Evolutionary conservation across 2,113 vertebrate species (phyloP).

Genomic region (Bagarius yarrelli): DNA sequence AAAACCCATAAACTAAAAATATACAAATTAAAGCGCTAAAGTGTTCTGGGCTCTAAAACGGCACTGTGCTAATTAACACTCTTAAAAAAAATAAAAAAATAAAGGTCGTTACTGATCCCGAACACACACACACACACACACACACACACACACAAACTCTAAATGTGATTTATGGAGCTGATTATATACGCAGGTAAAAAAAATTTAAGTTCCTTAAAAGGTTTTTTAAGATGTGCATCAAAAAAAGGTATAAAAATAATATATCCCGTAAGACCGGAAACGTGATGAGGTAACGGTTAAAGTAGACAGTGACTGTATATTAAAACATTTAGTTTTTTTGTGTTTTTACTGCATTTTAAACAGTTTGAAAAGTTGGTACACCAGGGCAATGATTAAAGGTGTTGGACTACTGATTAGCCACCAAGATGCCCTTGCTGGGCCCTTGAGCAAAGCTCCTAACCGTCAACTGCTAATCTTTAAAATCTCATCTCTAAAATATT

Average conservation of each 20-base stretch:
- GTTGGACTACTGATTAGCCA: too few species aligned
- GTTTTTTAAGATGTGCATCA: neutral
- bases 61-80: neutral
- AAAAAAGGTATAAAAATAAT: neutral
- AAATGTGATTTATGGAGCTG: neutral
- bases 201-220: neutral
- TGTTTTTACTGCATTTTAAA: neutral
- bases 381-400: too few species aligned
- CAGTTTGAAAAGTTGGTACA: too few species aligned
- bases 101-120: neutral
- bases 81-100: neutral
- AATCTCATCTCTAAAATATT: too few species aligned
- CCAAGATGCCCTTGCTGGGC: too few species aligned
- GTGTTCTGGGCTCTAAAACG: neutral
- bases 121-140: neutral
- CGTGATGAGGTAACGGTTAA: neutral
- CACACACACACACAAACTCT: conserved; percentile 11
- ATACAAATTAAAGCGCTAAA: neutral
- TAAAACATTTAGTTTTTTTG: neutral
- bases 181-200: neutral
- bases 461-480: too few species aligned
- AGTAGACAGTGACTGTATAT: neutral
- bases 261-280: neutral
- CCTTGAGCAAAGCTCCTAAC: too few species aligned
- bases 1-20: neutral